Conservation (phyloP, 2,888 invertebrate genomes). For the Napeogenes inachia region DNA sequence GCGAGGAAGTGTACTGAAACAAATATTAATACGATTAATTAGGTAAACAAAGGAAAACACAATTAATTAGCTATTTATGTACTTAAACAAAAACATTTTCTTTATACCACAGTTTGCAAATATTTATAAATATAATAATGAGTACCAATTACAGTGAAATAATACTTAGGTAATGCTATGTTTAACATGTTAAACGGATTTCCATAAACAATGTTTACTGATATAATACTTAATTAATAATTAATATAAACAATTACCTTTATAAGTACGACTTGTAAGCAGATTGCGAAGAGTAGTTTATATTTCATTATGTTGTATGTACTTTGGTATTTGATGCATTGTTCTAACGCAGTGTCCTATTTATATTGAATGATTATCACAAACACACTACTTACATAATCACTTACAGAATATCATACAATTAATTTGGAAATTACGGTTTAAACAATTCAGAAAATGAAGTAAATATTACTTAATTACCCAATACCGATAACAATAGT, state of each 20-base stretch:
- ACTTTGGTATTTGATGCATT: conserved; percentile 20
- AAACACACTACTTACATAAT: conserved; percentile 19
- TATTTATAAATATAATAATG: too few relatives aligned
- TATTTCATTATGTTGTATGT: conserved; percentile 18
- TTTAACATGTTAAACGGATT: too few relatives aligned
- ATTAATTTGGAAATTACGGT: conserved; percentile 1
- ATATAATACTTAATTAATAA: background rate
- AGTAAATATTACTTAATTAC: conserved; percentile 9
- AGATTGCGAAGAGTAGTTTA: conserved; percentile 23
- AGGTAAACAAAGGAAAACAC: background rate
- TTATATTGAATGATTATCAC: conserved; percentile 29
- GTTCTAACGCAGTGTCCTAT: conserved; percentile 33
- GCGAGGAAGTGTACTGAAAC: conserved; percentile 23
- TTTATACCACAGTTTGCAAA: too few relatives aligned
- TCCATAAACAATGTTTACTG: too few relatives aligned
- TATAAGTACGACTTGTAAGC: conserved; percentile 25
- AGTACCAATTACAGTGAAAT: too few relatives aligned
- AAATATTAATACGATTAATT: conserved; percentile 1
- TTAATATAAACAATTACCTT: conserved; percentile 26
- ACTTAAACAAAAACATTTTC: too few relatives aligned
- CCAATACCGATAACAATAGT: conserved; percentile 6
- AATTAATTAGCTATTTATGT: too few relatives aligned
- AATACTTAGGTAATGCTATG: too few relatives aligned
- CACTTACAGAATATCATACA: conserved; percentile 17
- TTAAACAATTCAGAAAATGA: background rate